phyloP scores from a whole-genome alignment of 1,140 invertebrate genomes.

The Diorhabda sublineata region DNA sequence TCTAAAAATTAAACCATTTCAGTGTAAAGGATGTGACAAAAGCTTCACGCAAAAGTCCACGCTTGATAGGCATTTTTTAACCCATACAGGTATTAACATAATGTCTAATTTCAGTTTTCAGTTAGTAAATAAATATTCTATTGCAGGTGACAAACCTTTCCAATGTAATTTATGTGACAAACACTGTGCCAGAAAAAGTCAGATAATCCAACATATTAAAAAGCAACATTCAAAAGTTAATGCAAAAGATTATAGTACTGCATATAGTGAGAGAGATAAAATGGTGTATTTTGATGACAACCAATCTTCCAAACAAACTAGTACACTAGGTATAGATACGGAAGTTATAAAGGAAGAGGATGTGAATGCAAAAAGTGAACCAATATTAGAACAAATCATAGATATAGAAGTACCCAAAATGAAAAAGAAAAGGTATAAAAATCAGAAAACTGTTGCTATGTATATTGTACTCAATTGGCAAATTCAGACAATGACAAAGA shows the following conservation, averaged over 20 bases:
- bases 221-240: conserved; percentile 8
- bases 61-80: conserved; percentile 57
- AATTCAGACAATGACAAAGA: too few relatives aligned
- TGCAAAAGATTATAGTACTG: neutral
- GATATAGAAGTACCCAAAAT: neutral
- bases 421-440: neutral
- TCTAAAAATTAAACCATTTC: conserved; percentile 22
- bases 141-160: conserved; percentile 53
- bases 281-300: neutral
- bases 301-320: neutral
- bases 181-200: conserved; percentile 44
- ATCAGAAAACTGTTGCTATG: too few relatives aligned
- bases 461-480: too few relatives aligned
- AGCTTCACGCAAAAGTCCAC: conserved; percentile 12
- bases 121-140: neutral
- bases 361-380: neutral
- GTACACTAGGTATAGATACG: neutral
- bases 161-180: conserved; percentile 67
- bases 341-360: neutral
- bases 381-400: neutral
- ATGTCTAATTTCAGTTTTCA: too few relatives aligned
- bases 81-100: conserved; percentile 56
- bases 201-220: conserved; percentile 14
- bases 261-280: neutral
- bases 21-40: conserved; percentile 19